A percentile compares a stretch with the other conserved stretches of the same genome.
Evolutionary conservation across 2,797 vertebrate genomes (phyloP).

Genomic region (Poecilia gillii): DNA sequence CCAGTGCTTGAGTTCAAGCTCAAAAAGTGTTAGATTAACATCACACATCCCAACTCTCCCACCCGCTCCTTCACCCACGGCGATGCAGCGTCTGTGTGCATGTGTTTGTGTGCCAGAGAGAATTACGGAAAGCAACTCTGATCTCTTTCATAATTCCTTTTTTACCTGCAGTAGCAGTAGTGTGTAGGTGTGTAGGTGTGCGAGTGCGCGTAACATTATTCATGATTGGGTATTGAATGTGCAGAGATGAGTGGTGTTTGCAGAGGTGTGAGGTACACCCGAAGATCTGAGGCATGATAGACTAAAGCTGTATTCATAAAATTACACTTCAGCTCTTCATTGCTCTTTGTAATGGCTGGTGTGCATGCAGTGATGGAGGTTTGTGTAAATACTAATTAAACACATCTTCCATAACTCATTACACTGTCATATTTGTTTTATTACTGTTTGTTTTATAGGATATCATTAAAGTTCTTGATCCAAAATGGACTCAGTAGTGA

Average conservation of each 20-base stretch:
- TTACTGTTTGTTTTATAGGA: background rate
- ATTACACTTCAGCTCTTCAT: slow-evolving; percentile 24
- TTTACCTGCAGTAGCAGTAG: slow-evolving; percentile 25
- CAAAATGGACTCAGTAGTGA: background rate
- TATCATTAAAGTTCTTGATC: background rate
- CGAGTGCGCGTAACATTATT: background rate
- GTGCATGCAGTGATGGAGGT: slow-evolving; percentile 12
- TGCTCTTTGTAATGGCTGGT: background rate
- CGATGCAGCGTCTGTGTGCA: slow-evolving; percentile 23
- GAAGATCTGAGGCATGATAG: slow-evolving; percentile 11
- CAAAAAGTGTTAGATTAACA: slow-evolving; percentile 61
- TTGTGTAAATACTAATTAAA: slow-evolving; percentile 4
- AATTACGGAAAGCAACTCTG: slow-evolving; percentile 23
- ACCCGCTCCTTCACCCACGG: slow-evolving; percentile 17
- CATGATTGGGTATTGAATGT: background rate
- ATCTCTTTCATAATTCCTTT: slow-evolving; percentile 49
- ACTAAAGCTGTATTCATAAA: slow-evolving; percentile 30
- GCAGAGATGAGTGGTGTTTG: slow-evolving; percentile 30
- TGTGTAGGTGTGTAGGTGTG: slow-evolving; percentile 3
- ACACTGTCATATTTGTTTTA: background rate
- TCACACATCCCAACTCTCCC: slow-evolving; percentile 48
- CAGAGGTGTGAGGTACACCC: slow-evolving; percentile 49
- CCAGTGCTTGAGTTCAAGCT: slow-evolving; percentile 26
- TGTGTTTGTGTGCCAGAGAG: background rate
- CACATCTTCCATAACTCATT: background rate